Percentiles rank a stretch among this genome's conserved stretches.
phyloP scores from a whole-genome alignment of 1,140 invertebrate genomes.

The Drosophila mojavensis region DNA sequence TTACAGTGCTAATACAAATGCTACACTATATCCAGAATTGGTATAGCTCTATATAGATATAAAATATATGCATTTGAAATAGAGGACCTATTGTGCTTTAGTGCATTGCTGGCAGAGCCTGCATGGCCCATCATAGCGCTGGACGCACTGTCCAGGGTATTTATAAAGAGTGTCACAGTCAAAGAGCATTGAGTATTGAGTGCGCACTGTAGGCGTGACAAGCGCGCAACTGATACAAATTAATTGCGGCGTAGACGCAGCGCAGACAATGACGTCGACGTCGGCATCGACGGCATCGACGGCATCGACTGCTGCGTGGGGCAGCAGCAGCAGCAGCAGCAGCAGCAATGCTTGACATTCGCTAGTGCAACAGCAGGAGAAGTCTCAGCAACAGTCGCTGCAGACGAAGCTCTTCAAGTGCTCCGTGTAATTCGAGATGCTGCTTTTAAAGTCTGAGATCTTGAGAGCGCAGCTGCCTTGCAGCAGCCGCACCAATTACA shows the following conservation, averaged over 20 bases:
- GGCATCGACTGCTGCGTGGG: constrained; percentile 57
- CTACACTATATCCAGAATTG: too few relatives aligned
- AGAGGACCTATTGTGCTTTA: too few relatives aligned
- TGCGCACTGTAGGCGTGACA: constrained; percentile 40
- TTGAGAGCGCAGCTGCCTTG: constrained; percentile 38
- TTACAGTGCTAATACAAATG: too few relatives aligned
- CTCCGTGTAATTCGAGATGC: constrained; percentile 39
- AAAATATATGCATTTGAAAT: too few relatives aligned
- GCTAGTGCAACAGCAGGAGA: constrained; percentile 9
- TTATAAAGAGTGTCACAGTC: neutral
- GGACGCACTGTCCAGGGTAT: neutral
- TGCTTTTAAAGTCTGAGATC: constrained; percentile 35
- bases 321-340: constrained; percentile 9
- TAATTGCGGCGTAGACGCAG: constrained; percentile 63
- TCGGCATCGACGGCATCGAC: constrained; percentile 1
- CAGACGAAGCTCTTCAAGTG: constrained; percentile 42
- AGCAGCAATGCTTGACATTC: constrained; percentile 24
- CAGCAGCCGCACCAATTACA: constrained; percentile 16
- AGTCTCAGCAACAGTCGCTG: constrained; percentile 1
- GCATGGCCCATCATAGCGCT: too few relatives aligned
- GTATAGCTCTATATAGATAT: too few relatives aligned
- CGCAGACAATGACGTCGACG: constrained; percentile 44
- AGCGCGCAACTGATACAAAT: constrained; percentile 58
- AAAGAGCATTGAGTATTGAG: constrained; percentile 2
- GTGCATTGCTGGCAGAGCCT: too few relatives aligned